Base-by-base conservation (phyloP, 2,888 invertebrate species). In the Phorcus lineatus region DNA sequence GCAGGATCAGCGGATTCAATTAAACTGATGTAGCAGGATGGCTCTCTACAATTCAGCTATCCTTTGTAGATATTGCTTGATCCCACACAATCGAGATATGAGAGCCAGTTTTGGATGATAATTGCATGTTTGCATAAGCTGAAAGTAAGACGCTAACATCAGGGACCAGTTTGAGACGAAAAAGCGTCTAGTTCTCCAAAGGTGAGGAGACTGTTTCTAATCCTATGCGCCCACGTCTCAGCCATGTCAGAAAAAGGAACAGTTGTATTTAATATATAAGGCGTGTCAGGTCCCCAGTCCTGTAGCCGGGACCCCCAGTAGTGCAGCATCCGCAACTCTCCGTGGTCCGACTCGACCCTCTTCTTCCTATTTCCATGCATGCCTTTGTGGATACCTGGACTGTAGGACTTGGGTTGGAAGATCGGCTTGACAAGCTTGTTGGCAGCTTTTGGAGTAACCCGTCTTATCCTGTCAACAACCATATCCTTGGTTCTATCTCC, bases 291-390 rank as follows among this genome's bases (percentile, higher is more conserved):
- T 24, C 87, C 88, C 86, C 87, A 88, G 57, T 86, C 74, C 76
- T 86, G 87, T 17, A 79, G 54, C n/a, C 88, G 24, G 9, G 81
- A 80, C 28, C 88, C 88, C 88, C 88, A 88, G 78, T 87, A 88
- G 75, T 88, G 88, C 28, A 87, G 52, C 85, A 87, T 83, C 36
- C 76, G 75, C 40, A 87, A 36, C 31, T 82, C 81, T 0, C 62
- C 31, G 9, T 31, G 62, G 17, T 76, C 52, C 0, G 82, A 84
- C 3, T 79, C 77, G 17, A 78, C 57, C 3, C 62, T 78, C 2
- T 24, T 28, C 75, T 82, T 84, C 47, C 75, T 16, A 4, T 16
- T 16, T 7, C 13, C 6, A 1, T 24, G 1, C 24, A 28, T 7
- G 13, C 62, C 62, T 28, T 16, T 74, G 52, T 55, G 76, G 79